These are phyloP conservation scores for Bhutanitis thaidina DNA, from an alignment of 2,888 invertebrate genomes.

Conservation along the genomic window DNA sequence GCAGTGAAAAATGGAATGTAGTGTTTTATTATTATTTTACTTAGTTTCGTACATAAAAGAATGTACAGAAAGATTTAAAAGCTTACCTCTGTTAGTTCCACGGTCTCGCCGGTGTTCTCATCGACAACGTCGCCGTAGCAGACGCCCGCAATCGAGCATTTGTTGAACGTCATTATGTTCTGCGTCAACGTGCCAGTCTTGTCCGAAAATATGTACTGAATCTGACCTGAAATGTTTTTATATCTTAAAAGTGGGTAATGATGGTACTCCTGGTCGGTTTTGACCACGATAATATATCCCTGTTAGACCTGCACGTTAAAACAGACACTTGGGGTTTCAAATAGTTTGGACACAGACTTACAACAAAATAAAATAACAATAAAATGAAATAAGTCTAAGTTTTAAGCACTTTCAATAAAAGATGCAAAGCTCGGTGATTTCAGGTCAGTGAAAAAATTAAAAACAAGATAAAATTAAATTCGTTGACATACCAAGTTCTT, in stretches of 20 bases:
- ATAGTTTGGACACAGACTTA: too few relatives aligned
- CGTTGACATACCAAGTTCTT: conserved; percentile 87
- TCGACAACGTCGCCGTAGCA: conserved; percentile 96
- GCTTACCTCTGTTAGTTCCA: conserved; percentile 90
- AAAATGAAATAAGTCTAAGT: too few relatives aligned
- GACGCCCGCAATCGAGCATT: conserved; percentile 96
- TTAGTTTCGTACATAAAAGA: background rate
- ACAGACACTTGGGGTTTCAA: too few relatives aligned
- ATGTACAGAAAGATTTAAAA: background rate
- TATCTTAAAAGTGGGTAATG: too few relatives aligned
- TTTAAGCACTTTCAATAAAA: too few relatives aligned
- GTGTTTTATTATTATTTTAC: conserved; percentile 6
- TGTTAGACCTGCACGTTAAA: too few relatives aligned
- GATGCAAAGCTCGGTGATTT: too few relatives aligned
- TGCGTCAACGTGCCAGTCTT: conserved; percentile 99
- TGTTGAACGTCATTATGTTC: conserved; percentile 99
- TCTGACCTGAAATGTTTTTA: conserved; percentile 84
- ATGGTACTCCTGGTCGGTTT: too few relatives aligned
- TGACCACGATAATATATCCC: too few relatives aligned
- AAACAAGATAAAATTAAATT: background rate
- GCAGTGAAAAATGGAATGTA: conserved; percentile 10
- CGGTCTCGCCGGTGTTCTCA: conserved; percentile 90
- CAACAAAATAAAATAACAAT: too few relatives aligned
- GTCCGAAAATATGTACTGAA: conserved; percentile 99
- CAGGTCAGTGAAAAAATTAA: too few relatives aligned